These are phyloP conservation scores for Criorhina ranunculi DNA, from an alignment of 2,888 invertebrate genomes.

Conservation along the genomic window DNA sequence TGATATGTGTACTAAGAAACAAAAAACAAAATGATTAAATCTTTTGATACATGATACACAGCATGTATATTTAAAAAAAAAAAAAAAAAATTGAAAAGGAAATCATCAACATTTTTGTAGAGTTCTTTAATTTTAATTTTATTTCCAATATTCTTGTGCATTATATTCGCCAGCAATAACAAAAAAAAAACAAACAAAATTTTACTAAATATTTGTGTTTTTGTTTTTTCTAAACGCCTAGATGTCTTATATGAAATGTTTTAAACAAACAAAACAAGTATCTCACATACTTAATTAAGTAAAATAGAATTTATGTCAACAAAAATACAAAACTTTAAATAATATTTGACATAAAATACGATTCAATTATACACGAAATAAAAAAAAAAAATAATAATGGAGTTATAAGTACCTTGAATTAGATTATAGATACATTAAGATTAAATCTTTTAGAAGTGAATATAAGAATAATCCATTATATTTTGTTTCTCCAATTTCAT, in stretches of 20 bases:
- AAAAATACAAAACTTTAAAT: conserved; percentile 9
- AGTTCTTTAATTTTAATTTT: conserved; percentile 9
- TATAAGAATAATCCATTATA: conserved; percentile 46
- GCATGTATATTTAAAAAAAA: conserved; percentile 37
- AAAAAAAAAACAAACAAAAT: conserved; percentile 11
- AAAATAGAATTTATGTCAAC: conserved; percentile 26
- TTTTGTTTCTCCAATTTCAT: conserved; percentile 27
- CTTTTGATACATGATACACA: too few relatives aligned
- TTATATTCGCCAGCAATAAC: conserved; percentile 45
- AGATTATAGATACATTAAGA: conserved; percentile 80
- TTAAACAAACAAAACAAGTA: conserved; percentile 17
- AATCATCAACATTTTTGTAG: conserved; percentile 71
- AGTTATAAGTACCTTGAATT: conserved; percentile 84
- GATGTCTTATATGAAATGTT: conserved; percentile 48
- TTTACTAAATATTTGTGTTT: neutral
- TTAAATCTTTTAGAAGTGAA: conserved; percentile 62
- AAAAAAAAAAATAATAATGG: conserved; percentile 79
- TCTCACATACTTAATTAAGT: conserved; percentile 38
- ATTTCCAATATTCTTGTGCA: conserved; percentile 29
- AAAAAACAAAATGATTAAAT: conserved; percentile 74
- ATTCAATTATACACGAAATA: conserved; percentile 53
- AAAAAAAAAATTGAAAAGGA: conserved; percentile 27
- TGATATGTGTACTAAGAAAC: conserved; percentile 69
- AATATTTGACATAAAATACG: conserved; percentile 56
- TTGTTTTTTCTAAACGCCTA: conserved; percentile 39